Evolutionary conservation across 2,888 invertebrate genomes (phyloP).

Genomic region (Agriotes lineatus): DNA sequence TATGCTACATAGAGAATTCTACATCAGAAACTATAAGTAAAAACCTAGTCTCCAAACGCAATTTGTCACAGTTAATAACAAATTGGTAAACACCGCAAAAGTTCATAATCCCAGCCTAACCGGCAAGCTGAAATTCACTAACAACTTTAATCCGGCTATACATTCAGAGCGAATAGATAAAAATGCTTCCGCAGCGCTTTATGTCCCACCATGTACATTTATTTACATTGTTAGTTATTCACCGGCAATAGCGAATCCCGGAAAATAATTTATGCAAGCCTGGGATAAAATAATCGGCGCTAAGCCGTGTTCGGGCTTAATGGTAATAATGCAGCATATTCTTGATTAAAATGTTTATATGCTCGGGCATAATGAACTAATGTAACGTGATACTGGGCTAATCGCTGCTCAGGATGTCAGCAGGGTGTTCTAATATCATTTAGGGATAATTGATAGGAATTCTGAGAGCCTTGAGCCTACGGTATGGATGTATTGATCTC

Average conservation of each 20-base stretch:
- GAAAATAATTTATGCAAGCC: slow-evolving; percentile 16
- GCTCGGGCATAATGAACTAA: neutral
- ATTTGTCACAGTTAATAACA: no score
- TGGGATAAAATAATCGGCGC: slow-evolving; percentile 13
- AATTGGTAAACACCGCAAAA: no score
- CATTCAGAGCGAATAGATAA: no score
- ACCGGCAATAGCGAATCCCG: neutral
- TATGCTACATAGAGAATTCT: no score
- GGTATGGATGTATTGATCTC: neutral
- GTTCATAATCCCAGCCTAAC: no score
- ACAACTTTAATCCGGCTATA: no score
- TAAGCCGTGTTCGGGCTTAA: slow-evolving; percentile 1
- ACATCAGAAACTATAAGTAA: no score
- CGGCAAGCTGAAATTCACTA: no score
- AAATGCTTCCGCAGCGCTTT: neutral
- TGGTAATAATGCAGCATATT: slow-evolving; percentile 14
- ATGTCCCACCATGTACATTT: neutral
- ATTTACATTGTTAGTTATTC: slow-evolving; percentile 11
- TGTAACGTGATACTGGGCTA: neutral
- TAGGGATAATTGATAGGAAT: no score
- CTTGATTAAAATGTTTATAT: slow-evolving; percentile 11
- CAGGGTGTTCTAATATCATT: neutral
- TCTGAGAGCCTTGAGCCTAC: no score
- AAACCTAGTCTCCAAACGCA: no score
- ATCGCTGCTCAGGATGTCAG: neutral